Conservation (phyloP, 1,140 invertebrate genomes). For the Ruditapes philippinarum region DNA sequence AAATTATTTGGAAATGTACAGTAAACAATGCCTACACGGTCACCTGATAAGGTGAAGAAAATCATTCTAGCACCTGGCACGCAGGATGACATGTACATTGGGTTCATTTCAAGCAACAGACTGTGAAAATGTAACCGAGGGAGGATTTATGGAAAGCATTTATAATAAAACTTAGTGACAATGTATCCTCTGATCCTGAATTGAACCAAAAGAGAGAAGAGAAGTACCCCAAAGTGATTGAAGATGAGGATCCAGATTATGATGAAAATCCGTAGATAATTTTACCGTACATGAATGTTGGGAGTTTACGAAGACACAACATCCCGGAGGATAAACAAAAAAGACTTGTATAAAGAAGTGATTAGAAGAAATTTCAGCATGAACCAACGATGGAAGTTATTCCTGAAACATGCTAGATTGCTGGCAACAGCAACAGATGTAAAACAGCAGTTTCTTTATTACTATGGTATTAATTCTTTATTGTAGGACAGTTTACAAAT, state of each 20-base stretch:
- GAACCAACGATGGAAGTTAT: constrained; percentile 45
- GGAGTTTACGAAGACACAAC: constrained; percentile 35
- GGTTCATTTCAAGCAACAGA: constrained; percentile 52
- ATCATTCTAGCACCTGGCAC: constrained; percentile 65
- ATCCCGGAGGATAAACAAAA: constrained; percentile 1
- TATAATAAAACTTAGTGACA: constrained; percentile 63
- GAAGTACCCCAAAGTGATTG: background rate
- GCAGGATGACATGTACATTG: constrained; percentile 62
- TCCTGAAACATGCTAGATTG: constrained; percentile 35
- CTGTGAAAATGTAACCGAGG: constrained; percentile 72
- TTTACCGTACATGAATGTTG: constrained; percentile 35
- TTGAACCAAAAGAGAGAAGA: constrained; percentile 14
- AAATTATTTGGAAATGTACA: constrained; percentile 71
- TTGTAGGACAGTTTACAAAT: too few relatives aligned
- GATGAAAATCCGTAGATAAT: constrained; percentile 62
- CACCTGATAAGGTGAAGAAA: constrained; percentile 62
- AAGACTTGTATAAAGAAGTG: constrained; percentile 24
- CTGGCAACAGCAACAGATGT: too few relatives aligned
- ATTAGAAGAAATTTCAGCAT: constrained; percentile 45
- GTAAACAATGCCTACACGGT: constrained; percentile 55
- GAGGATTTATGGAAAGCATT: constrained; percentile 75
- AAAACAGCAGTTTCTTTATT: too few relatives aligned
- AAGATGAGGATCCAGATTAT: constrained; percentile 42
- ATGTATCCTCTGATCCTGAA: constrained; percentile 37
- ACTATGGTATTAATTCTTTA: too few relatives aligned